phyloP scores from a whole-genome alignment of 2,888 invertebrate species.

The Brachynemurus nebulosus region DNA sequence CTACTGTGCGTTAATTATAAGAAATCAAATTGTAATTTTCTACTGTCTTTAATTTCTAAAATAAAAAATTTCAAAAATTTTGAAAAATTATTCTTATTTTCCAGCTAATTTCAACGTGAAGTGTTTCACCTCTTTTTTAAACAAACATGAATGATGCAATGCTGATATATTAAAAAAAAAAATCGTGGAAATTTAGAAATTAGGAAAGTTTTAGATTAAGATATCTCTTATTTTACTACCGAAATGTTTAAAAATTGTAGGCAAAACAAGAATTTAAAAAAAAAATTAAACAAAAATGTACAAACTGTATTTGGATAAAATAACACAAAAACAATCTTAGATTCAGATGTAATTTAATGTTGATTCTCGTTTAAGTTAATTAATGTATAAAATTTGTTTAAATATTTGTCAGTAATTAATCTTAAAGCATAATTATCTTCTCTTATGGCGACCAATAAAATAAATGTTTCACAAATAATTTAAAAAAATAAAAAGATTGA shows the following conservation, averaged over 20 bases:
- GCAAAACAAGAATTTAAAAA: background rate
- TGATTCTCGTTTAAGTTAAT: background rate
- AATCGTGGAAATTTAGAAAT: no score
- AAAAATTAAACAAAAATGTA: background rate
- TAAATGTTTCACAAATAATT: no score
- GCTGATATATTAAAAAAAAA: no score
- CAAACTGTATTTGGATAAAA: background rate
- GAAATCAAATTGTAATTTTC: no score
- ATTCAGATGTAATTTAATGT: background rate
- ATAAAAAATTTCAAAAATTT: background rate
- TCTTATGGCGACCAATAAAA: no score
- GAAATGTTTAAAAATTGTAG: background rate
- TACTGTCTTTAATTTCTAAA: no score
- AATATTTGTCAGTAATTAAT: no score
- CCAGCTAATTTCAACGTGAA: slow-evolving; percentile 6
- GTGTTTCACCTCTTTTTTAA: no score
- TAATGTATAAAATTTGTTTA: slow-evolving; percentile 1
- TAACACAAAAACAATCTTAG: background rate
- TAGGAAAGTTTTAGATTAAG: slow-evolving; percentile 2
- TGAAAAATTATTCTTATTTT: background rate
- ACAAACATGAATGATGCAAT: no score
- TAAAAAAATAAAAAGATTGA: no score
- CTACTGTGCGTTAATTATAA: no score
- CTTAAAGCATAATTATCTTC: no score
- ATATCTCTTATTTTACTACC: background rate